Base-by-base conservation (phyloP, 2,888 invertebrate species). In the Plemyria rubiginata region DNA sequence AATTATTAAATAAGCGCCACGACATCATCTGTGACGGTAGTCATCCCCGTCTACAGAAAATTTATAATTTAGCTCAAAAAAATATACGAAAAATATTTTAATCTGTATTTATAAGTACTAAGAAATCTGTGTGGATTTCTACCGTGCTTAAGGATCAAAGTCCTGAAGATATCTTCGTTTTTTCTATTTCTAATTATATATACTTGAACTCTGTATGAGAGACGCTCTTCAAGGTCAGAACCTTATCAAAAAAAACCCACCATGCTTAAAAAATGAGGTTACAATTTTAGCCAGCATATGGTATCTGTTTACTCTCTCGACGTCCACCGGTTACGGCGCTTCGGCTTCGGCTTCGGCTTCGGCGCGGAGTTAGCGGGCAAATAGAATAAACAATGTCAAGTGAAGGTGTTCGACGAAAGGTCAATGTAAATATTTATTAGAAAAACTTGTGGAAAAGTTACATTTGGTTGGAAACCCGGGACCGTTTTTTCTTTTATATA, bases 301-400 rank as follows among this genome's bases (percentile, higher is more conserved):
- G 70, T 59, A 11, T 46, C 41, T 68, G 71, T 70, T 75, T 74
- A 80, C 62, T 73, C 75, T 60, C 65, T 67, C 68, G 67, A 29
- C 52, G 40, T 46, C 29, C 62, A 50, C 55, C 53, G 65, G 45
- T 38, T 13, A 41, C 45, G 45, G 3, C 13, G 0, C n/a, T 43
- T 4, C 13, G 13, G 0, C 3, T 11, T 38, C 11, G 0, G 36
- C 41, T n/a, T n/a, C n/a, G n/a, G n/a, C n/a, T n/a, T n/a, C n/a
- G n/a, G n/a, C 50, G 64, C 45, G 58, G 64, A 72, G 70, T 64
- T 66, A 63, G 63, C 68, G 71, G 63, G 76, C 77, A 81, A 79
- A 22, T 3, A 22, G n/a, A 22, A 81, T 74, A 83, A 79, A 84
- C 81, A 79, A 63, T 62, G 77, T 68, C 77, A 79, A 80, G 82